Evolutionary conservation across 2,888 invertebrate species (phyloP).

Genomic region (Eupithecia tripunctaria): DNA sequence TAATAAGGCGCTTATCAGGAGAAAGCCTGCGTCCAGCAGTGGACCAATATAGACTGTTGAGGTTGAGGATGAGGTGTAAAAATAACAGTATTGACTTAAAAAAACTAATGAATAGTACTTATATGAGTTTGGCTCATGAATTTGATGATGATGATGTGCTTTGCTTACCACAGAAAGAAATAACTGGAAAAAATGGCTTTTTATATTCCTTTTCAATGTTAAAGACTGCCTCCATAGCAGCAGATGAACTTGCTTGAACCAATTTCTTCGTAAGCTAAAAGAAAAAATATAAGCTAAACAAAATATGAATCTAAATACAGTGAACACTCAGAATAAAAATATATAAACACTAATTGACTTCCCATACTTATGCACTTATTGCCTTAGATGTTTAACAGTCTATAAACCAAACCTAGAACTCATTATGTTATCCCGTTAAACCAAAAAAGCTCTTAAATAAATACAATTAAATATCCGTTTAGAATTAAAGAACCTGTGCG

Average conservation of each 20-base stretch:
- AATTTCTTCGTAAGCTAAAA: conserved; percentile 69
- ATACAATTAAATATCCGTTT: not conserved
- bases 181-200: conserved; percentile 82
- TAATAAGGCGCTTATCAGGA: no score
- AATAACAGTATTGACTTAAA: no score
- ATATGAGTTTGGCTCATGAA: not conserved
- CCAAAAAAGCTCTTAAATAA: conserved; percentile 3
- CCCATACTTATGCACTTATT: not conserved
- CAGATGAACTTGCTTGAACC: conserved; percentile 86
- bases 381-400: not conserved
- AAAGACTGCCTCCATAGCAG: conserved; percentile 87
- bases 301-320: no score
- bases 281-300: not conserved
- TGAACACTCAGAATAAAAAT: not conserved
- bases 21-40: no score
- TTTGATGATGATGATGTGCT: not conserved
- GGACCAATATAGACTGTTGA: no score
- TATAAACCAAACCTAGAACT: not conserved
- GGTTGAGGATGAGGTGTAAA: no score
- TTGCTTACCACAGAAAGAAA: conserved; percentile 81
- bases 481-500: not conserved
- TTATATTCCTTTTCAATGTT: conserved; percentile 85
- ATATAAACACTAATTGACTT: not conserved
- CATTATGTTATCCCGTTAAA: not conserved
- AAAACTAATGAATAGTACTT: not conserved